Conservation (phyloP, 1,140 invertebrate genomes). For the Rhagoletis pomonella region DNA sequence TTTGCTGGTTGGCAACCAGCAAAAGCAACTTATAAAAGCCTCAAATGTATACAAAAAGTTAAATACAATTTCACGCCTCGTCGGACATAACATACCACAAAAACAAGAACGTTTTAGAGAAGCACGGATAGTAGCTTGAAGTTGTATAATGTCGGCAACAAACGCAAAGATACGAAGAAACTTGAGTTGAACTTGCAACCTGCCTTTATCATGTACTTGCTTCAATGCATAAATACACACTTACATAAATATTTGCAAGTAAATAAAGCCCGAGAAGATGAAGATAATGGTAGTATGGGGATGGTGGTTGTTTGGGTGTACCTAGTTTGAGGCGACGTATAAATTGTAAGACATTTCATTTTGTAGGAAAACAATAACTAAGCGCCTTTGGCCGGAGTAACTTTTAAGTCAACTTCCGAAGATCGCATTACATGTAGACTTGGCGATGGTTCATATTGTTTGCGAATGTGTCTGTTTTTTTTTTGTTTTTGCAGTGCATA, state of each 20-base stretch:
- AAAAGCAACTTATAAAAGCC: no score
- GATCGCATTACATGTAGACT: no score
- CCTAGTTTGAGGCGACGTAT: not conserved
- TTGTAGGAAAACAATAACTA: not conserved
- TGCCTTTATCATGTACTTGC: not conserved
- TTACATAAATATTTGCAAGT: no score
- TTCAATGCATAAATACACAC: no score
- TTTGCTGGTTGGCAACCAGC: constrained; percentile 7
- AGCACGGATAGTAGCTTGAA: not conserved
- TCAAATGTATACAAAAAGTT: constrained; percentile 35
- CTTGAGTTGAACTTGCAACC: constrained; percentile 31
- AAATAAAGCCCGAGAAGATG: no score
- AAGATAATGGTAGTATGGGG: not conserved
- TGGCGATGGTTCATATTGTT: no score
- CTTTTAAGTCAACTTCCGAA: not conserved
- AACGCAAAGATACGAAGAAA: constrained; percentile 26
- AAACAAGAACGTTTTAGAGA: not conserved
- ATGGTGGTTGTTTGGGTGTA: not conserved
- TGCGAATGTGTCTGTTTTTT: no score
- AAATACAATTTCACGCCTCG: constrained; percentile 49
- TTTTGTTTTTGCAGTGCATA: no score
- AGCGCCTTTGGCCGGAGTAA: not conserved
- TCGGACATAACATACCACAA: constrained; percentile 45
- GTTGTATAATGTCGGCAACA: constrained; percentile 29
- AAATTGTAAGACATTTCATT: not conserved